Percentiles rank a stretch among this genome's conserved stretches.
Evolutionary conservation across 1,140 invertebrate genomes (phyloP).

Genomic region (Drosophila seguyi): DNA sequence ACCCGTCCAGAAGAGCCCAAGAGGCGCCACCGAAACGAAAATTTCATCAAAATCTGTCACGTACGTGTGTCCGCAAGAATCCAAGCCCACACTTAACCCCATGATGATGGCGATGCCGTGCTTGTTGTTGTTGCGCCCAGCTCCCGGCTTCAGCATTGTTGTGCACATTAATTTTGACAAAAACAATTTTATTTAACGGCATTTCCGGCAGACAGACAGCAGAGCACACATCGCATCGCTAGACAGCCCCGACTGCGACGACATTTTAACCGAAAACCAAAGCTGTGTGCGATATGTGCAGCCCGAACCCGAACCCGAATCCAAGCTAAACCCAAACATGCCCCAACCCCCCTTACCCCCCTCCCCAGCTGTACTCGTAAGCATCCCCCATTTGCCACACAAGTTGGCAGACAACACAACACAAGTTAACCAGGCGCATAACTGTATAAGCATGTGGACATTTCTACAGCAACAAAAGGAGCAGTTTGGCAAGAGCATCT

Average conservation of each 20-base stretch:
- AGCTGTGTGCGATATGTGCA: constrained; percentile 21
- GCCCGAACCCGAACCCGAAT: constrained; percentile 11
- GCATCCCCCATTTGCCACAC: constrained; percentile 23
- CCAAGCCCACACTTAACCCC: constrained; percentile 61
- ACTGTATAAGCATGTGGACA: constrained; percentile 69
- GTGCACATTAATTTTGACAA: constrained; percentile 77
- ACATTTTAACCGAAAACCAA: constrained; percentile 57
- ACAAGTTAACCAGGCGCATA: constrained; percentile 76
- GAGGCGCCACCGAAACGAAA: constrained; percentile 29
- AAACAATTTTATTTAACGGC: constrained; percentile 78
- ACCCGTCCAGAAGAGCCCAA: constrained; percentile 23
- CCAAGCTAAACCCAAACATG: not conserved
- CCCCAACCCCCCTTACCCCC: not conserved
- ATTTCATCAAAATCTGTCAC: constrained; percentile 79
- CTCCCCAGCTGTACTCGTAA: not conserved
- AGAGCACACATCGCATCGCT: constrained; percentile 34
- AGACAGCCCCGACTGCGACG: constrained; percentile 33
- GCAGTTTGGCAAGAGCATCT: constrained; percentile 41
- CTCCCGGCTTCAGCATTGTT: constrained; percentile 31
- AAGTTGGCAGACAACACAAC: constrained; percentile 48
- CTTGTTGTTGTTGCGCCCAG: constrained; percentile 21
- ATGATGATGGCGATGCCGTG: constrained; percentile 34
- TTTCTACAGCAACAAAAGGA: constrained; percentile 35
- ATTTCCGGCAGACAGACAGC: constrained; percentile 64
- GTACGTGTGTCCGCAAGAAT: constrained; percentile 52